phyloP scores from a whole-genome alignment of 2,888 invertebrate species.

The Eupithecia centaureata region DNA sequence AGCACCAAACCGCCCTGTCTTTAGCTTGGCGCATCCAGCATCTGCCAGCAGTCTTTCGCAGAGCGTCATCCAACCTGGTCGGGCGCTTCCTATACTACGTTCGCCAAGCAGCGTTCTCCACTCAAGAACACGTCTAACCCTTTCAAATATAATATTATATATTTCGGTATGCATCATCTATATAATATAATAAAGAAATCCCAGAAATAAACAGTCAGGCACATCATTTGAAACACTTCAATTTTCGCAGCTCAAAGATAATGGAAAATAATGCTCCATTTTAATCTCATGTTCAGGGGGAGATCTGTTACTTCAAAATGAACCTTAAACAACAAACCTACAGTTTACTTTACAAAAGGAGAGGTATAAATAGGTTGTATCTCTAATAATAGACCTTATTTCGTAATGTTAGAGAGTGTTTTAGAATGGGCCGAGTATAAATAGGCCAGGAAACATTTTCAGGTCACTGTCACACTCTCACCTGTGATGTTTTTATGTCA shows the following conservation, averaged over 20 bases:
- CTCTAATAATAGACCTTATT: conserved; percentile 26
- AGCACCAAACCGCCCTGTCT: too few species aligned
- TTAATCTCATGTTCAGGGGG: conserved; percentile 27
- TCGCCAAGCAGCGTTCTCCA: too few species aligned
- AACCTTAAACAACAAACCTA: conserved; percentile 9
- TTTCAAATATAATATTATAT: too few species aligned
- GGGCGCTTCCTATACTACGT: too few species aligned
- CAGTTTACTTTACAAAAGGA: conserved; percentile 18
- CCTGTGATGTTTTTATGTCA: conserved; percentile 36
- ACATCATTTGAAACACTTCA: conserved; percentile 29
- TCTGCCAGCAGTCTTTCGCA: too few species aligned
- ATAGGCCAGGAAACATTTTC: conserved; percentile 43
- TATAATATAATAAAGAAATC: too few species aligned
- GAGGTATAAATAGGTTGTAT: conserved; percentile 23
- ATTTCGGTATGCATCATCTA: too few species aligned
- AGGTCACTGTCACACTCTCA: conserved; percentile 44
- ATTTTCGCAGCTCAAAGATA: conserved; percentile 31
- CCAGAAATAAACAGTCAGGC: conserved; percentile 7
- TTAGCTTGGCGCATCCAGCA: too few species aligned
- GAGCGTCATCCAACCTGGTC: too few species aligned
- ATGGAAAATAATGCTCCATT: conserved; percentile 34
- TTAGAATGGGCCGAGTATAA: conserved; percentile 26
- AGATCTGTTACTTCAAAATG: conserved; percentile 11
- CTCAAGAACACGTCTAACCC: too few species aligned
- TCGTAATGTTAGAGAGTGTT: conserved; percentile 25